Evolutionary conservation across 2,113 vertebrate species (phyloP), one percentile per base, ranked within the genome.

Genomic region (Rhipidura dahli): DNA sequence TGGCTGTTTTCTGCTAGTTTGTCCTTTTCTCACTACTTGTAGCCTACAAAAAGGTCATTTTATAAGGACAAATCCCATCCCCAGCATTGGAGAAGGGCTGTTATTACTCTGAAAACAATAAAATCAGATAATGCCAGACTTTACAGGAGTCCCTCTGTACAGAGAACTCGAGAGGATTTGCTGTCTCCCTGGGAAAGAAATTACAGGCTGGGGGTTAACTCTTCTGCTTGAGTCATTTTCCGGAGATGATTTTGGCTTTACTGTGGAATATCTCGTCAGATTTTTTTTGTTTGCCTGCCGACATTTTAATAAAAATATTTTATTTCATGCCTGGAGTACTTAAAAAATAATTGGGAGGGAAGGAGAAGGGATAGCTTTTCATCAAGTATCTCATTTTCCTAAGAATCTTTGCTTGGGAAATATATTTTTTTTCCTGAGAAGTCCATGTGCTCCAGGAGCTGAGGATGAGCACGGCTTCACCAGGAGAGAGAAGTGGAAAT

Each of bases 281-380:
- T 18, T 76, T 70, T 82, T 49, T 83, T 50, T 89, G 88, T 80
- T 95, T 95, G 88, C 85, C 69, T 59, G 50, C 45, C 6, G n/a
- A 50, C 40, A 66, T 93, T 95, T 96, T 96, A 93, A 97, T 96
- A 69, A 95, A 96, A 93, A 92, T 83, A 37, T 65, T 93, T 70
- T 47, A 95, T 88, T 94, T 92, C 33, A 3, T 73, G 59, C 24
- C 71, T 90, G 2, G 9, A 45, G 45, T 77, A 31, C 90, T 96
- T 83, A 66, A 76, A 90, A 95, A 94, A 61, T 77, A 86, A 90
- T 88, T 53, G 35, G 17, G 68, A 84, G 21, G 37, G 68, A 63
- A 90, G 33, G 72, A n/a, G 65, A 65, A 39, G 50, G 59, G 64
- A 54, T 57, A 86, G 63, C 17, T 86, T 83, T 92, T 93, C 76